Evolutionary conservation across 1,140 invertebrate genomes (phyloP).

Genomic region (Papilio glaucus): DNA sequence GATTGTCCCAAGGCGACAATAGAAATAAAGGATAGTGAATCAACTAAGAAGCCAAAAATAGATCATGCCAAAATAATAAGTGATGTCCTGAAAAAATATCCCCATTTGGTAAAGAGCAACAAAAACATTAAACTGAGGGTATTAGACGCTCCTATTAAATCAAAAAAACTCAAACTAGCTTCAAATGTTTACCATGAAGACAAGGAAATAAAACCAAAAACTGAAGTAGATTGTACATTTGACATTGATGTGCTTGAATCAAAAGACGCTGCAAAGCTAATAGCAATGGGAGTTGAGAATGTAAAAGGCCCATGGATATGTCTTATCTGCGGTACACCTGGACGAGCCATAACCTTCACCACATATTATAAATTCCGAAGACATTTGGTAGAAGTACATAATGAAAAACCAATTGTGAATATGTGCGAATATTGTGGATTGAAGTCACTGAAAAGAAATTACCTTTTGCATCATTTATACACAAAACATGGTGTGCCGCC

Average conservation of each 20-base stretch:
- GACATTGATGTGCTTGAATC: slow-evolving; percentile 77
- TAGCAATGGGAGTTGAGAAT: slow-evolving; percentile 84
- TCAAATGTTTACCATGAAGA: slow-evolving; percentile 44
- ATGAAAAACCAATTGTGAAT: slow-evolving; percentile 90
- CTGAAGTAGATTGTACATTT: slow-evolving; percentile 69
- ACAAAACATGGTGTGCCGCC: slow-evolving; percentile 91
- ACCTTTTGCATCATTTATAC: slow-evolving; percentile 91
- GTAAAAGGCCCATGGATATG: slow-evolving; percentile 87
- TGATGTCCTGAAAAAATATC: slow-evolving; percentile 94
- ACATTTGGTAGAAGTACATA: slow-evolving; percentile 92
- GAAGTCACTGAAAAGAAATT: slow-evolving; percentile 89
- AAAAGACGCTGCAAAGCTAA: slow-evolving; percentile 76
- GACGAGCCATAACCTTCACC: slow-evolving; percentile 87
- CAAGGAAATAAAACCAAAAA: slow-evolving; percentile 55
- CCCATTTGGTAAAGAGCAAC: slow-evolving; percentile 92
- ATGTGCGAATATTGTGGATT: slow-evolving; percentile 94
- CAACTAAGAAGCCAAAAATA: slow-evolving; percentile 75
- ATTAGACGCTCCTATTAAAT: slow-evolving; percentile 79
- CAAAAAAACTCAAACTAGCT: slow-evolving; percentile 55
- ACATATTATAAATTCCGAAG: slow-evolving; percentile 90
- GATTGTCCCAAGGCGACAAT: slow-evolving; percentile 69
- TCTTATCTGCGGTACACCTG: slow-evolving; percentile 86
- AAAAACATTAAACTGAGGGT: slow-evolving; percentile 95
- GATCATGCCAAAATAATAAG: slow-evolving; percentile 94
- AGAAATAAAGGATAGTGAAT: slow-evolving; percentile 65